A percentile compares a stretch with the other conserved stretches of the same genome.
Conservation (phyloP, 2,888 invertebrate species). For the Drosophila borealis region DNA sequence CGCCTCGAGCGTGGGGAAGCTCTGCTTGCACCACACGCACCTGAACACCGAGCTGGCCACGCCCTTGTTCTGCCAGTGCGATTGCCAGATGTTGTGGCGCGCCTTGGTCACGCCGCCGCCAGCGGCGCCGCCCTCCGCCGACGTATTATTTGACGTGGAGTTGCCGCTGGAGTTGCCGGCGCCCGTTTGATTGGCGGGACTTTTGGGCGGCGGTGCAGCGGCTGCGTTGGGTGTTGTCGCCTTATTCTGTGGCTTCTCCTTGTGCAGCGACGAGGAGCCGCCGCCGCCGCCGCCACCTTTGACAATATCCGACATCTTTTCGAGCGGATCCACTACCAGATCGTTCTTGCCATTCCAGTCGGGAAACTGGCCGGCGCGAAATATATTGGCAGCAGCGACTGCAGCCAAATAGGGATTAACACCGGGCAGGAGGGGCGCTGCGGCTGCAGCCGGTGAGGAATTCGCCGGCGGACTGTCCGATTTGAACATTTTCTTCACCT, state of each 20-base stretch:
- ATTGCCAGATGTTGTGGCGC: slow-evolving; percentile 97
- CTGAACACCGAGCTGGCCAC: slow-evolving; percentile 98
- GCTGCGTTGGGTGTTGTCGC: slow-evolving; percentile 60
- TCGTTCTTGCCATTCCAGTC: slow-evolving; percentile 92
- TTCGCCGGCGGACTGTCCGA: slow-evolving; percentile 86
- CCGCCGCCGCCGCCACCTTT: slow-evolving; percentile 86
- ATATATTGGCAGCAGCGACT: slow-evolving; percentile 91
- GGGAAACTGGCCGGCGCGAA: slow-evolving; percentile 89
- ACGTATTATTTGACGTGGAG: slow-evolving; percentile 4
- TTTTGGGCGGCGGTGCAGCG: slow-evolving; percentile 57
- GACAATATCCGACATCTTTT: slow-evolving; percentile 96
- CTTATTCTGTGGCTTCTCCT: slow-evolving; percentile 70
- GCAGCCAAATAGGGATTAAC: slow-evolving; percentile 93
- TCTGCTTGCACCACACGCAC: slow-evolving; percentile 99
- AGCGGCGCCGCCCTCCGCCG: slow-evolving; percentile 1
- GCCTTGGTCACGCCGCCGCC: slow-evolving; percentile 85
- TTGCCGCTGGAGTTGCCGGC: slow-evolving; percentile 77
- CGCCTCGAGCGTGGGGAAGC: slow-evolving; percentile 96
- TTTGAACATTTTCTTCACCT: slow-evolving; percentile 82
- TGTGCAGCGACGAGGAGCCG: slow-evolving; percentile 25
- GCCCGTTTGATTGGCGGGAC: slow-evolving; percentile 79
- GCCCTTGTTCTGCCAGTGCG: slow-evolving; percentile 98
- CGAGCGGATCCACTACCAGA: slow-evolving; percentile 92
- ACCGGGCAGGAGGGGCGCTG: slow-evolving; percentile 90
- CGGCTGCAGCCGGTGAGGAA: slow-evolving; percentile 88